Evolutionary conservation across 2,113 vertebrate species (phyloP), one percentile per base, ranked within the genome.

Genomic region (Chaetura pelagica): DNA sequence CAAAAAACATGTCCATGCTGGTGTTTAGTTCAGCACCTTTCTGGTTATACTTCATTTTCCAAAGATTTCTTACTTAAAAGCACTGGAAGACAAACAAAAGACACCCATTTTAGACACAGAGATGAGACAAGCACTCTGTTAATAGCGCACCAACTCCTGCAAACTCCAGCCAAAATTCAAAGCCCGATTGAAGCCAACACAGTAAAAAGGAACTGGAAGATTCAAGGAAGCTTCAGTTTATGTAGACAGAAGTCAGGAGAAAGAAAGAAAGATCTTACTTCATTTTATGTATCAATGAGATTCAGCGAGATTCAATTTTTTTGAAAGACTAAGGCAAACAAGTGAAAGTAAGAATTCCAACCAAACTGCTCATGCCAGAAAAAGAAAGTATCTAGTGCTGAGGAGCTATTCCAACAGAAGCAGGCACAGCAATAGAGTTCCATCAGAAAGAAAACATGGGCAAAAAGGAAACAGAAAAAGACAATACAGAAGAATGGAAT

Each of bases 81-180:
- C 54, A 46, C 15, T 86, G 86, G 83, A 93, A 80, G 52, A 87
- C 86, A 86, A 95, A 96, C 49, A 94, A 51, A 94, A 92, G 61
- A 34, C 68, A 71, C 13, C 21, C 55, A 81, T 86, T 93, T 94
- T 26, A 77, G 86, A 62, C 59, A 73, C 35, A 34, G 32, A 76
- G 62, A 92, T 69, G 30, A 81, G 61, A 90, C 38, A 93, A 92
- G 29, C 17, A 12, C 92, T 94, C 84, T 94, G 80, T 88, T 67
- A 94, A 71, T 1, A 77, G 92, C 5, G 44, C 73, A 92, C 59
- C 86, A 92, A 90, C 55, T 92, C 82, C 83, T 84, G 35, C 63
- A 77, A 75, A 55, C 83, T 93, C 35, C 76, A 81, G 86, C 32
- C 90, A 93, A 81, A 90, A 94, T 71, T 78, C 76, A 80, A 87